A percentile compares a stretch with the other conserved stretches of the same genome.
phyloP scores from a whole-genome alignment of 2,113 vertebrate species.

The Crypturellus undulatus region DNA sequence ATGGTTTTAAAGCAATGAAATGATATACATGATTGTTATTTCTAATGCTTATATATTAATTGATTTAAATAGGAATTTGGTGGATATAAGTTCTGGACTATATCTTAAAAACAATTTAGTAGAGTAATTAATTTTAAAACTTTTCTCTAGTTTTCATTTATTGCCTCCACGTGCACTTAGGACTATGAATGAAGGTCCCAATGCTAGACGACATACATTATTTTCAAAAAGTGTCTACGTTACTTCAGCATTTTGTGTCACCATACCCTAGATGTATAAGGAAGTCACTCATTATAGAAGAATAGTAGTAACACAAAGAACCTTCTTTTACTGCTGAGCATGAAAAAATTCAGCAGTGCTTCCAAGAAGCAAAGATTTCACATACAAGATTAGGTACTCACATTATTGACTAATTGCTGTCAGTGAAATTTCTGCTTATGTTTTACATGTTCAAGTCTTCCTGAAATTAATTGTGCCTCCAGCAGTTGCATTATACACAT shows the following conservation, averaged over 20 bases:
- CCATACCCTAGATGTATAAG: neutral
- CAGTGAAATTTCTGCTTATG: neutral
- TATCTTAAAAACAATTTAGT: neutral
- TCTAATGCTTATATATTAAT: neutral
- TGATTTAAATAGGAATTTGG: neutral
- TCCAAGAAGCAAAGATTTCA: neutral
- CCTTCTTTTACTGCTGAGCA: neutral
- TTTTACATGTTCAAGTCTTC: neutral
- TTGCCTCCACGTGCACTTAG: neutral
- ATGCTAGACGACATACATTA: neutral
- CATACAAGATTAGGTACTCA: neutral
- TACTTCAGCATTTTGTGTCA: neutral
- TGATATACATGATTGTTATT: neutral
- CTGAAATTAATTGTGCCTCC: neutral
- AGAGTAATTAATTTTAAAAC: neutral
- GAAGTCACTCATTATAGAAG: neutral
- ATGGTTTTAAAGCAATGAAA: neutral
- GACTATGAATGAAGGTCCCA: neutral
- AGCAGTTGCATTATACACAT: neutral
- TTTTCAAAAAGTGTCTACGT: neutral
- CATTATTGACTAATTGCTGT: neutral
- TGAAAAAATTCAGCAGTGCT: neutral
- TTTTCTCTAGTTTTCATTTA: neutral
- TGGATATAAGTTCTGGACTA: neutral
- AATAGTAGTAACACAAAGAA: fast-evolving